A percentile compares a stretch with the other conserved stretches of the same genome.
Evolutionary conservation across 2,797 vertebrate species (phyloP).

Genomic region (Gorsachius magnificus): DNA sequence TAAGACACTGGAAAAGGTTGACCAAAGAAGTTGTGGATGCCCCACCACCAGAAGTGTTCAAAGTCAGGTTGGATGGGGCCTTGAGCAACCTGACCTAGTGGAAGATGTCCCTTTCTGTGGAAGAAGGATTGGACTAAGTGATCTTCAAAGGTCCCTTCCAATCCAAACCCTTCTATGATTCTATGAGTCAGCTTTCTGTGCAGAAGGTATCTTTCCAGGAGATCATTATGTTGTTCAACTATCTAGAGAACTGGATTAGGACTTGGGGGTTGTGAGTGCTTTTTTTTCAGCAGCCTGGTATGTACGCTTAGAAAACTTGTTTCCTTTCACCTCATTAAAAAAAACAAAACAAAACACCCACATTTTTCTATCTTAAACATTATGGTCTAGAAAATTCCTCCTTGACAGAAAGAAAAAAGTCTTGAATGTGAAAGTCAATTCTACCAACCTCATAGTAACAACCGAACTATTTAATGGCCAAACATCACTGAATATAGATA

Average conservation of each 20-base stretch:
- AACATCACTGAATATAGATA: not conserved
- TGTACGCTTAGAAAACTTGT: not conserved
- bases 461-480: not conserved
- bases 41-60: too few species aligned
- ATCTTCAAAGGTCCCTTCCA: not conserved
- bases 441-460: not conserved
- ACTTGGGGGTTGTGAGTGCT: fast-evolving
- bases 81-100: too few species aligned
- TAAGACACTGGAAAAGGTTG: too few species aligned
- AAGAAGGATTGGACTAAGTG: too few species aligned
- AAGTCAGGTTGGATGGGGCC: too few species aligned
- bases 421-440: not conserved
- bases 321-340: not conserved
- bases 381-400: not conserved
- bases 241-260: not conserved
- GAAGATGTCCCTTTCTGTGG: too few species aligned
- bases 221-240: not conserved
- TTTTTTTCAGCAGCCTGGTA: not conserved
- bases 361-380: not conserved
- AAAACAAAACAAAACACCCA: not conserved
- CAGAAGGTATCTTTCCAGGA: not conserved
- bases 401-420: not conserved
- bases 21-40: too few species aligned
- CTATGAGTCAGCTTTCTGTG: not conserved
- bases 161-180: not conserved